These are phyloP conservation scores for Chunga burmeisteri DNA, from an alignment of 2,113 vertebrate genomes.

Conservation along the genomic window DNA sequence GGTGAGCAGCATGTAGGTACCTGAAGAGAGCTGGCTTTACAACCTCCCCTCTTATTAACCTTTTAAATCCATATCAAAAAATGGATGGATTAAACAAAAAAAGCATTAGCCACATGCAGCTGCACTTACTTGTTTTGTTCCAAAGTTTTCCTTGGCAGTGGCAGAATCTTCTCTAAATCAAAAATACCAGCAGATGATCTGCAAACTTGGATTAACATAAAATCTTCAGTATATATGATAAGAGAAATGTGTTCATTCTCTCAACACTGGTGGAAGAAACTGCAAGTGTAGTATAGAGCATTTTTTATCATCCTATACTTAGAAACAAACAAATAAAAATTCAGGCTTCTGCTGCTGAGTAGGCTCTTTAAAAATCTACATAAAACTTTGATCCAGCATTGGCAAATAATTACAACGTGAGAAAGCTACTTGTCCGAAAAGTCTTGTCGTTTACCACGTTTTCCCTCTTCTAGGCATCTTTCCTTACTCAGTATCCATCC, in stretches of 20 bases:
- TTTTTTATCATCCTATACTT: neutral
- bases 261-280: neutral
- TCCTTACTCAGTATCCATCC: neutral
- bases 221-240: neutral
- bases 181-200: neutral
- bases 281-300: neutral
- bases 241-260: neutral
- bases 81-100: neutral
- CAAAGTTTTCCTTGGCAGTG: neutral
- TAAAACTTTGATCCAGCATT: neutral
- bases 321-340: neutral
- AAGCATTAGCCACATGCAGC: neutral
- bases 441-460: neutral
- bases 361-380: neutral
- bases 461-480: neutral
- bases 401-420: neutral
- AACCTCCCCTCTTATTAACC: neutral
- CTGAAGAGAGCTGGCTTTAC: constrained; percentile 16
- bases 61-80: constrained; percentile 7
- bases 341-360: neutral
- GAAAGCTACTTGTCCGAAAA: neutral
- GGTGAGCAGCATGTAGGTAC: constrained; percentile 10
- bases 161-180: neutral
- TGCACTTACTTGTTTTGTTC: neutral
- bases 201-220: neutral